These are phyloP conservation scores for Lepisosteus osseus DNA, from an alignment of 2,113 vertebrate genomes.

Conservation along the genomic window DNA sequence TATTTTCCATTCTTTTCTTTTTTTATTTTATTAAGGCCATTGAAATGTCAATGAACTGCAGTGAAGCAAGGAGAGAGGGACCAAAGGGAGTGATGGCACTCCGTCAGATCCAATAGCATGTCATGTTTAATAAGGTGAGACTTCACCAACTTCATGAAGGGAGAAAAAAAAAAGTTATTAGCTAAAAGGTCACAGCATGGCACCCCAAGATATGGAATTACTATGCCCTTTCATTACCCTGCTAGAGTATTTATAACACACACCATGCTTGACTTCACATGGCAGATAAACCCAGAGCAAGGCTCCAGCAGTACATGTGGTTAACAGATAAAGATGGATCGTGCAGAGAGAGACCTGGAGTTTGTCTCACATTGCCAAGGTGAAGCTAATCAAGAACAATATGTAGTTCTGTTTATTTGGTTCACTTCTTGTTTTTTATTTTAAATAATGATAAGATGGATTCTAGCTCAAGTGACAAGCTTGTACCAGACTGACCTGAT, in stretches of 20 bases:
- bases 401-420: too few species aligned
- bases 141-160: background rate
- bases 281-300: too few species aligned
- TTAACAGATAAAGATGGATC: too few species aligned
- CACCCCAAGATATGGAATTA: conserved; percentile 7
- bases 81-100: background rate
- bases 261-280: background rate
- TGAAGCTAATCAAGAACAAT: background rate
- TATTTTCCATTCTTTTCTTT: background rate
- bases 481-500: too few species aligned
- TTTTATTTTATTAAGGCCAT: conserved; percentile 11
- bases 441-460: too few species aligned
- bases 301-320: too few species aligned
- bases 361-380: background rate
- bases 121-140: background rate
- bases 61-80: conserved; percentile 4
- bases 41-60: conserved; percentile 5
- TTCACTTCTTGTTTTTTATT: too few species aligned
- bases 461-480: too few species aligned
- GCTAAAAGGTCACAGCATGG: conserved; percentile 12
- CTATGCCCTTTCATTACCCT: conserved; percentile 5
- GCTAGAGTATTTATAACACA: background rate
- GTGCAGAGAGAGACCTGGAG: too few species aligned
- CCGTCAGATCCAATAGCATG: background rate
- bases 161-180: conserved; percentile 8